A percentile compares a stretch with the other conserved stretches of the same genome.
These are phyloP conservation scores for Propsilocerus akamusi DNA, from an alignment of 1,140 invertebrate species.

Conservation along the genomic window DNA sequence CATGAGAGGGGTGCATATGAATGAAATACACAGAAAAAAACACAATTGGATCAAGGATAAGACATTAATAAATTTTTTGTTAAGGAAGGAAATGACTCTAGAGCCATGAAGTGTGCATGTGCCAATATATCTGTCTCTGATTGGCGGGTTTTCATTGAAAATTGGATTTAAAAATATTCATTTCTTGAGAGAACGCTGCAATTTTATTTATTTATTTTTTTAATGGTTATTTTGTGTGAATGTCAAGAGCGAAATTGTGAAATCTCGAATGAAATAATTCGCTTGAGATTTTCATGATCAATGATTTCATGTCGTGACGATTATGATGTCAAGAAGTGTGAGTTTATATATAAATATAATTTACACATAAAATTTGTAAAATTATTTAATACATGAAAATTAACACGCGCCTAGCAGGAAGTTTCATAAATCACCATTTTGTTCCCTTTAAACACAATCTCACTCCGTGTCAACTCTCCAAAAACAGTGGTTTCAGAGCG, in stretches of 20 bases:
- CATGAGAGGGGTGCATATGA: background rate
- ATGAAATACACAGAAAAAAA: background rate
- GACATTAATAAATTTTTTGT: slow-evolving; percentile 2
- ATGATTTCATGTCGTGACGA: no score
- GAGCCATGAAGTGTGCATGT: no score
- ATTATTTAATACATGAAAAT: no score
- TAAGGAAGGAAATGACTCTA: background rate
- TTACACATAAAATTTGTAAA: no score
- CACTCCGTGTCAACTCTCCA: background rate
- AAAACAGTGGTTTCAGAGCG: background rate
- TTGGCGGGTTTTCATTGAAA: no score
- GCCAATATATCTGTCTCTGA: no score
- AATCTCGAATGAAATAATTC: no score
- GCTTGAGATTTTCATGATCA: no score
- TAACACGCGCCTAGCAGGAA: background rate
- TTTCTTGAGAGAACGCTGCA: no score
- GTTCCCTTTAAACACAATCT: background rate
- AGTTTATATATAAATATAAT: no score
- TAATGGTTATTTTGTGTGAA: background rate
- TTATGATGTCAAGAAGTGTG: no score
- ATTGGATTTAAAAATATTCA: no score
- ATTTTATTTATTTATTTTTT: background rate
- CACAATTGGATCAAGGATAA: background rate
- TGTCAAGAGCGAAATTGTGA: background rate
- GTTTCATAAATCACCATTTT: background rate